These are phyloP conservation scores for Paguma larvata DNA, from an alignment of 2,797 vertebrate genomes.

Conservation along the genomic window DNA sequence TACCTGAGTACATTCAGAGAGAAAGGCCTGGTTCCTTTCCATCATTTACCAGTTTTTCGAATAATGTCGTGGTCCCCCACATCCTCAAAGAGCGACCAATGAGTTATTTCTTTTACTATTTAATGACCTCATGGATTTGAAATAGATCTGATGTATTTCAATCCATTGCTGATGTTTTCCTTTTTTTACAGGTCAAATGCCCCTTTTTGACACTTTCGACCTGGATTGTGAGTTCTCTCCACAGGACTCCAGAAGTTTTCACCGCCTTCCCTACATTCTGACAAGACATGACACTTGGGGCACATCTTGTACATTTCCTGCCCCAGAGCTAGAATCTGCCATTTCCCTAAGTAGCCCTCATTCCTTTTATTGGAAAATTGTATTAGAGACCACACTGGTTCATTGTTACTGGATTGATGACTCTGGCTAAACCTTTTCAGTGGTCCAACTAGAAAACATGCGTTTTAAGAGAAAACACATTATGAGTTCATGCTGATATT, in stretches of 20 bases:
- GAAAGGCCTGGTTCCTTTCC: not conserved
- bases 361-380: not conserved
- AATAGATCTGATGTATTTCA: not conserved
- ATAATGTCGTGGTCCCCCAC: not conserved
- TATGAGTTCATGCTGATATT: not conserved
- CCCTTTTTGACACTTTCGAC: not conserved
- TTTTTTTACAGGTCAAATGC: not conserved
- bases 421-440: not conserved
- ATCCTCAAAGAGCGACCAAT: not conserved
- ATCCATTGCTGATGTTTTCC: not conserved
- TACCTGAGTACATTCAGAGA: not conserved
- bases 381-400: not conserved
- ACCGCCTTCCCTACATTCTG: not conserved
- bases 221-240: not conserved
- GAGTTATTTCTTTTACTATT: not conserved
- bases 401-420: not conserved
- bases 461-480: not conserved
- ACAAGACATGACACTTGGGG: not conserved
- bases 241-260: not conserved
- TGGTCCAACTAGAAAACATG: conserved; percentile 21
- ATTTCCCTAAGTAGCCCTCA: not conserved
- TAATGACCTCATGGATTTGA: not conserved
- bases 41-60: conserved; percentile 16
- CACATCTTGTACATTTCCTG: not conserved
- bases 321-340: not conserved